Evolutionary conservation across 2,113 vertebrate species (phyloP), one percentile per base, ranked within the genome.

Genomic region (Podarcis raffonei): DNA sequence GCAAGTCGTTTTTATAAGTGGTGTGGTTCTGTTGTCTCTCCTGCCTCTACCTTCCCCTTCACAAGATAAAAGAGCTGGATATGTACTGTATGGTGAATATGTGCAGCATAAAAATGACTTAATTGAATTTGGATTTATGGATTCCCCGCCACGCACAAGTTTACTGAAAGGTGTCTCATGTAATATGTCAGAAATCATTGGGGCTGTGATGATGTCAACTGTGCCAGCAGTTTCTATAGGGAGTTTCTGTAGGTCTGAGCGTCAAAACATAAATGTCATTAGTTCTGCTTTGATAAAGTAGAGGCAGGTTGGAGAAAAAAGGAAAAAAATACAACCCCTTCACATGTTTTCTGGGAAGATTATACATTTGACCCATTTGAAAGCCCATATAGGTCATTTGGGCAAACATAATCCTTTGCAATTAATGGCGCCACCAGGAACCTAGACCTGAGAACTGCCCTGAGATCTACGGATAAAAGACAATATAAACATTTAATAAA

Each of bases 1-100:
- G 88, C 89, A 81, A 78, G 75, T 27, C 83, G 2, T 85, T 89
- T 81, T 71, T 89, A 75, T 62, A 42, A 88, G 90, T 57, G 66
- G 80, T 20, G 37, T 27, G 65, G 15, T 25, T 91, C 82, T 81
- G n/a, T 75, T 84, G 18, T 42, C 69, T 71, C 65, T 65, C 32
- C 30, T 23, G 13, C 32, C 20, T 12, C 48, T 39, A 48, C 27
- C 25, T 25, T 42, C 8, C 9, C 1, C 4, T 76, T 32, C 68
- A 39, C 23, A 79, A 89, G 87, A 75, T 76, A 90, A 78, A 74
- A 83, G 81, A 87, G 89, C 82, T 69, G 5, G 76, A 23, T 76
- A 91, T 27, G 80, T 4, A 5, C 85, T 1, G 2, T 3, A 78
- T 81, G 35, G 76, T 20, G 92, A 87, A 76, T 87, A 77, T 22